A percentile compares a stretch with the other conserved stretches of the same genome.
These are phyloP conservation scores for Pediacus dermestoides DNA, from an alignment of 2,888 invertebrate genomes.

Conservation along the genomic window DNA sequence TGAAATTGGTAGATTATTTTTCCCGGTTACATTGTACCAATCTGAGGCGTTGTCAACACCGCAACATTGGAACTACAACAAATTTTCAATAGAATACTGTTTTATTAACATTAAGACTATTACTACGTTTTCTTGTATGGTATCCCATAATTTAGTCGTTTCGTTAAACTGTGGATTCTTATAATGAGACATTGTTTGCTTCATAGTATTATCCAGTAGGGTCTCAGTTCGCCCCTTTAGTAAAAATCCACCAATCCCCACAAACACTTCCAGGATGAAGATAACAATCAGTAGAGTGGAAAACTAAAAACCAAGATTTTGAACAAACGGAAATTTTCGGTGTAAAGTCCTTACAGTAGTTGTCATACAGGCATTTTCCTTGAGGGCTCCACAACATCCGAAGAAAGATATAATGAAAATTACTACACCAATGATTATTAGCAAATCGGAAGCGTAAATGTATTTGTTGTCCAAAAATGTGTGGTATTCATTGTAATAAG, in stretches of 20 bases:
- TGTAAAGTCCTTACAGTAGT: constrained; percentile 83
- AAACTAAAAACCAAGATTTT: constrained; percentile 65
- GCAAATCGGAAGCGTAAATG: constrained; percentile 77
- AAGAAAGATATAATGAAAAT: constrained; percentile 90
- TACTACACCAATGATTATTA: constrained; percentile 80
- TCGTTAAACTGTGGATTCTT: constrained; percentile 40
- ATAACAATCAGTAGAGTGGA: constrained; percentile 71
- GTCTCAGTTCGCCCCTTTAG: constrained; percentile 65
- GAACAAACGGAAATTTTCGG: no score
- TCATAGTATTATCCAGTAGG: constrained; percentile 64
- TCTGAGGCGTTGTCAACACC: constrained; percentile 63
- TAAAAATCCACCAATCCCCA: constrained; percentile 76
- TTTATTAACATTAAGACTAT: no score
- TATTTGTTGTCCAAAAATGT: constrained; percentile 76
- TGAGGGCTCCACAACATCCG: constrained; percentile 93
- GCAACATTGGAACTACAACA: constrained; percentile 67
- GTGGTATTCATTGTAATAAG: constrained; percentile 71
- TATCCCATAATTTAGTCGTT: constrained; percentile 70
- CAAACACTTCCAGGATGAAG: constrained; percentile 76
- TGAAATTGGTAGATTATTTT: constrained; percentile 55
- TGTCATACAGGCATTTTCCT: constrained; percentile 92
- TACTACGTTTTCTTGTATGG: no score
- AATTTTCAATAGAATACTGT: constrained; percentile 16
- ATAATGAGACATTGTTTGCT: constrained; percentile 64
- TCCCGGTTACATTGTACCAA: constrained; percentile 54